Conservation (phyloP, 2,113 vertebrate species). For the Triplophysa dalaica region DNA sequence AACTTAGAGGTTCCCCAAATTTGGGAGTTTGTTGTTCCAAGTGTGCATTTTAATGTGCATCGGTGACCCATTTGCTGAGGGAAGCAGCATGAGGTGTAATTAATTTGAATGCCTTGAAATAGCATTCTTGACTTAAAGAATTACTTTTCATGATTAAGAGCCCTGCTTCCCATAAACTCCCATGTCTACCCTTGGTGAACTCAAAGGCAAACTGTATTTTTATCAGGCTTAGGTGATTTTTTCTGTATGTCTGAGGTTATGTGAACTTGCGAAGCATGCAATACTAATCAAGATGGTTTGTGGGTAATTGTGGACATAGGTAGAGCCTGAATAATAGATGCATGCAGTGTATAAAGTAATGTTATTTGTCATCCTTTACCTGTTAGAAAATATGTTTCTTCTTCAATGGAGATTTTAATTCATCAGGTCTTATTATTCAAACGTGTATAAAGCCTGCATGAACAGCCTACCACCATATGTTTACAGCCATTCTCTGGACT, state of each 20-base stretch:
- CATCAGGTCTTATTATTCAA: neutral
- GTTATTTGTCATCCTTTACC: conserved; percentile 1
- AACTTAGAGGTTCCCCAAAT: conserved; percentile 9
- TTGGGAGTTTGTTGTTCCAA: conserved; percentile 9
- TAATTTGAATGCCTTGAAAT: conserved; percentile 34
- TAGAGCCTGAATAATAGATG: neutral
- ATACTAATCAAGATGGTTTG: neutral
- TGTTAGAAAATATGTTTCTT: neutral
- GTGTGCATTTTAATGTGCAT: conserved; percentile 20
- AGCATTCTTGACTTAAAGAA: conserved; percentile 27
- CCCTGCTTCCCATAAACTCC: conserved; percentile 25
- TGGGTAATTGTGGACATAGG: neutral
- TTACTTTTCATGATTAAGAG: conserved; percentile 30
- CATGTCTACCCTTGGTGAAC: conserved; percentile 3
- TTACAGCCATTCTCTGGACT: conserved; percentile 8
- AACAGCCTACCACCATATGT: conserved; percentile 11
- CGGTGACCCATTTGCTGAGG: conserved; percentile 36
- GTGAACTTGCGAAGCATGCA: neutral
- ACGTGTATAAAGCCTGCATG: neutral
- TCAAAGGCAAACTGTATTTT: conserved; percentile 15
- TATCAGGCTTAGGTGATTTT: neutral
- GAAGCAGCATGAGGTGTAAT: conserved; percentile 32
- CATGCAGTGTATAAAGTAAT: neutral
- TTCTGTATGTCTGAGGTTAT: neutral
- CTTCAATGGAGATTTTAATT: neutral